Base-by-base conservation (phyloP, 2,888 invertebrate species). In the Xestia sexstrigata region DNA sequence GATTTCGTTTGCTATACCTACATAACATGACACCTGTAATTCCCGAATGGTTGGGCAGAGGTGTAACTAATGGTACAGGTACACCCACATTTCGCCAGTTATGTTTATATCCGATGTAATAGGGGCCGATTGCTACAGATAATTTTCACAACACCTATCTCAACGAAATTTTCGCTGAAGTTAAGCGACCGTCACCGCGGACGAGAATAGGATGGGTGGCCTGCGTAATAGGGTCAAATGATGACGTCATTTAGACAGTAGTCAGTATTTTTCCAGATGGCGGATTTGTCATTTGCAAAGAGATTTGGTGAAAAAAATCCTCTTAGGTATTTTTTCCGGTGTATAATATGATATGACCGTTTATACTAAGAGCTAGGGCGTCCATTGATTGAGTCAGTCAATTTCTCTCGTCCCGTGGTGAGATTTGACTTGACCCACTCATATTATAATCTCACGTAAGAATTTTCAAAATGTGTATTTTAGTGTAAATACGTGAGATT, bases 171-270 rank as follows among this genome's bases (percentile, higher is more conserved):
- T 30, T 69, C 23, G 58, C 30, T 15, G n/a, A 74, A 63, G 70
- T 74, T 65, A 78, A 82, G 78, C 63, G 67, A 6, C 55, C 47
- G 79, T 73, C 74, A 67, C 2, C 35, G 47, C 70, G 42, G 74
- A 72, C 79, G 23, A 75, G 83, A 86, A 84, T 84, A 84, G 83
- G 86, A 84, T 86, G 78, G 78, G 65, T 77, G 39, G 55, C 78
- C 23, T 26, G 23, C 63, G 71, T 60, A 70, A 78, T 67, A 52
- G 26, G 83, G 74, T 74, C 83, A 63, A 30, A 0, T 30, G 58
- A 0, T 84, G 83, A 83, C 78, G 83, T 86, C 83, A 83, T 66
- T 35, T n/a, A 26, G 23, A 42, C 9, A 69, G 60, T 39, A 69
- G 11, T 49, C 30, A 23, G 23, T 49, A 66, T 70, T 76, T 71